These are phyloP conservation scores for Xylota sylvarum DNA, from an alignment of 2,888 invertebrate genomes.

Conservation along the genomic window DNA sequence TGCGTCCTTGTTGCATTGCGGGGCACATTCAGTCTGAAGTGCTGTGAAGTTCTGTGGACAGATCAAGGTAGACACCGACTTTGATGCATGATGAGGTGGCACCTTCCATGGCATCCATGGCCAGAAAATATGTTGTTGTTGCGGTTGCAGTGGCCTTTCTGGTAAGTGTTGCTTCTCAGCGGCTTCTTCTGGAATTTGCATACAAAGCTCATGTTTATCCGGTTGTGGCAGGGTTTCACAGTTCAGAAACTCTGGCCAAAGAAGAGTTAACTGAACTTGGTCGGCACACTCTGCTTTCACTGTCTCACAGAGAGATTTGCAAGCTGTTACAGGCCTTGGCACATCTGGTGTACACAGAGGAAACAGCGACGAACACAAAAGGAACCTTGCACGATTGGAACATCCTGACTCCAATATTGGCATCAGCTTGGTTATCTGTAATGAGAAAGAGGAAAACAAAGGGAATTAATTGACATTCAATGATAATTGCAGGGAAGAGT, in stretches of 20 bases:
- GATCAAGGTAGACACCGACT: slow-evolving; percentile 80
- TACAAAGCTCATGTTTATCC: slow-evolving; percentile 90
- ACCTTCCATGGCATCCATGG: slow-evolving; percentile 83
- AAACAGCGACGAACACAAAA: slow-evolving; percentile 95
- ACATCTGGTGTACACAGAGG: slow-evolving; percentile 96
- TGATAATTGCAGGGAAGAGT: slow-evolving; percentile 47
- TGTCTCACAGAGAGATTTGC: slow-evolving; percentile 93
- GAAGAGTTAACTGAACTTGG: slow-evolving; percentile 87
- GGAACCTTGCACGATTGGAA: slow-evolving; percentile 92
- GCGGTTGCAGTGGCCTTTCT: slow-evolving; percentile 74
- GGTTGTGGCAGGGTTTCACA: slow-evolving; percentile 93
- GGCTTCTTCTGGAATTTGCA: slow-evolving; percentile 87
- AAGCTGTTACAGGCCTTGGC: slow-evolving; percentile 93
- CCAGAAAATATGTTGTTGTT: slow-evolving; percentile 80
- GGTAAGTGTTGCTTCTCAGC: slow-evolving; percentile 61
- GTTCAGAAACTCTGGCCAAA: slow-evolving; percentile 91
- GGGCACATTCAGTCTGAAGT: slow-evolving; percentile 86
- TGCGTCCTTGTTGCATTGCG: slow-evolving; percentile 89
- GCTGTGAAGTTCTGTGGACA: slow-evolving; percentile 88
- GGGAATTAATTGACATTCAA: slow-evolving; percentile 64
- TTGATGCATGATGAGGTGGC: slow-evolving; percentile 78
- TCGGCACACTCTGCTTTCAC: slow-evolving; percentile 89
- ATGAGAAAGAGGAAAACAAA: slow-evolving; percentile 80
- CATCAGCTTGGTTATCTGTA: slow-evolving; percentile 90
- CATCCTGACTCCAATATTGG: slow-evolving; percentile 92